These are phyloP conservation scores for Yoshiicerus persimilis DNA, from an alignment of 1,140 invertebrate genomes.

Conservation along the genomic window DNA sequence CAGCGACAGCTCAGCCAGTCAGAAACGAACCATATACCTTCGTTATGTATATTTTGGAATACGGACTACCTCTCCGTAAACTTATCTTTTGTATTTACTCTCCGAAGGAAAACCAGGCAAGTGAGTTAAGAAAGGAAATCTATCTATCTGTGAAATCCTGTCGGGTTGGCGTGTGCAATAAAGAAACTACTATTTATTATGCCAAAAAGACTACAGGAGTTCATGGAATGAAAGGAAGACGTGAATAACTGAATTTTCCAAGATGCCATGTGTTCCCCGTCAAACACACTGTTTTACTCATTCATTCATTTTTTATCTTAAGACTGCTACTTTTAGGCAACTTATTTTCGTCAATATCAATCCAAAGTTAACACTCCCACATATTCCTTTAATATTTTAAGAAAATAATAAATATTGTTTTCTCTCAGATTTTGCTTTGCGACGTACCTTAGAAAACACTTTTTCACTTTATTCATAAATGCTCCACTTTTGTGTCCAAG, in stretches of 20 bases:
- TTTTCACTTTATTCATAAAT: too few species aligned
- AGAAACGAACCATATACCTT: background rate
- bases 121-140: background rate
- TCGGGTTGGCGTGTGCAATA: background rate
- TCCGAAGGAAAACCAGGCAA: background rate
- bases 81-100: background rate
- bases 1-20: background rate
- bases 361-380: too few species aligned
- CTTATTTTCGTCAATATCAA: background rate
- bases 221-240: background rate
- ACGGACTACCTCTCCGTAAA: background rate
- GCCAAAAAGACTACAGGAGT: background rate
- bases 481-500: too few species aligned
- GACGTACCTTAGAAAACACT: too few species aligned
- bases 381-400: too few species aligned
- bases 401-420: too few species aligned
- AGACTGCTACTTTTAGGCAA: background rate
- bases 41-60: background rate
- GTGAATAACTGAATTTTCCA: background rate
- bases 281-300: constrained; percentile 10
- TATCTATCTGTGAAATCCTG: background rate
- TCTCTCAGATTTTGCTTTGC: too few species aligned
- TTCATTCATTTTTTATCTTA: constrained; percentile 2
- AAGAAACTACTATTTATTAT: constrained; percentile 12
- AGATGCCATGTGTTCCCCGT: constrained; percentile 16